A percentile compares a stretch with the other conserved stretches of the same genome.
Evolutionary conservation across 92 coral and sea anemone genomes (phyloP).

Genomic region (Zoanthus solanderi): DNA sequence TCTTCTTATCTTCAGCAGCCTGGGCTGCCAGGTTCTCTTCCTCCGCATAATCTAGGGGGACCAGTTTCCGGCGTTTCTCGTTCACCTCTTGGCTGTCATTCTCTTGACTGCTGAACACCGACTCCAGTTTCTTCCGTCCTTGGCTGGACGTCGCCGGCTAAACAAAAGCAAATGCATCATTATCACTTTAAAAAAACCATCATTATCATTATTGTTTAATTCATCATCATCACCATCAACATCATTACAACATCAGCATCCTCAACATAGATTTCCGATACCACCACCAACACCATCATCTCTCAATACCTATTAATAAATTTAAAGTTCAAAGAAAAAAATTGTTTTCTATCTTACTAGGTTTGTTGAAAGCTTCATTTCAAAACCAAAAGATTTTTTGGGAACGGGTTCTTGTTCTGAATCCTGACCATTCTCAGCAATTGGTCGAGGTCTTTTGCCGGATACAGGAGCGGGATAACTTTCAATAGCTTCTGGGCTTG

Average conservation of each 20-base stretch:
- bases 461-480: constrained; percentile 63
- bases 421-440: constrained; percentile 84
- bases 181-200: neutral
- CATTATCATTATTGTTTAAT: neutral
- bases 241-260: neutral
- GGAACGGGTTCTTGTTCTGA: constrained; percentile 79
- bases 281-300: neutral
- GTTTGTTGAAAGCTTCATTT: constrained; percentile 87
- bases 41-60: constrained; percentile 92
- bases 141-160: constrained; percentile 78
- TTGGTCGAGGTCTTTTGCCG: constrained; percentile 70
- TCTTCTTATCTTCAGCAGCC: constrained; percentile 96
- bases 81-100: constrained; percentile 73
- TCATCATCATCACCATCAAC: neutral
- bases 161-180: neutral
- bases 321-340: too few relatives aligned
- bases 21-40: constrained; percentile 72
- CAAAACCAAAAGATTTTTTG: constrained; percentile 96
- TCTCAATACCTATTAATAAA: too few relatives aligned
- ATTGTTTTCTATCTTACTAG: constrained; percentile 58
- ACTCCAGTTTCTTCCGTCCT: constrained; percentile 86
- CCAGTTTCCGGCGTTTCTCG: constrained; percentile 80
- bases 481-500: constrained; percentile 80
- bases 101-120: constrained; percentile 88
- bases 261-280: neutral